These are phyloP conservation scores for Crotalus helleri DNA, from an alignment of 2,113 vertebrate species.

Conservation along the genomic window DNA sequence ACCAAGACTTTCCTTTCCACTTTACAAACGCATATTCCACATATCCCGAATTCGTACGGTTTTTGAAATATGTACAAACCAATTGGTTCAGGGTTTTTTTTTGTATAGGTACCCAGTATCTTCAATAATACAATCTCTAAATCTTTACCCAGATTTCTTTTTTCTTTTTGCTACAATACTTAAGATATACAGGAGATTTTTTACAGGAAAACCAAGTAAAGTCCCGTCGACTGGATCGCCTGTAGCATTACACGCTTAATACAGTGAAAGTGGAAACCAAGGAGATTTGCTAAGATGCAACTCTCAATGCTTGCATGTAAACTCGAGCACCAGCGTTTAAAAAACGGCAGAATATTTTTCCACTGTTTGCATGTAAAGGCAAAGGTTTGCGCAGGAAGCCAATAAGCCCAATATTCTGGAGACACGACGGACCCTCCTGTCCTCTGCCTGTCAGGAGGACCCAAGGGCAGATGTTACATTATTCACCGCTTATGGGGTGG, in stretches of 20 bases:
- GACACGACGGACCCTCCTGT: conserved; percentile 45
- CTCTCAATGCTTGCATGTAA: neutral
- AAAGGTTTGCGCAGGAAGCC: neutral
- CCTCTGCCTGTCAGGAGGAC: conserved; percentile 44
- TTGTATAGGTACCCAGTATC: neutral
- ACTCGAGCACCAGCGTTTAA: fast-evolving
- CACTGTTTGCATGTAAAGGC: neutral
- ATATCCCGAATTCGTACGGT: conserved; percentile 22
- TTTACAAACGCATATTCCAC: neutral
- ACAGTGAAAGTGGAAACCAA: neutral
- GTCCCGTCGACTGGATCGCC: neutral
- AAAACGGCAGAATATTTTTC: neutral
- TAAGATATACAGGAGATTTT: neutral
- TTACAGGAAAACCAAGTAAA: fast-evolving
- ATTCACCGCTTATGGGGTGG: conserved; percentile 35
- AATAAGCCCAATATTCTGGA: conserved; percentile 31
- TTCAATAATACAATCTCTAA: fast-evolving
- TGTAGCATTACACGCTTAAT: fast-evolving
- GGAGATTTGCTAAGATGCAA: neutral
- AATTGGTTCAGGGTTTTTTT: neutral
- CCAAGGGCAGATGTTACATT: conserved; percentile 51
- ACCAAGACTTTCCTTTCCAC: neutral
- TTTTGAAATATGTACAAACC: conserved; percentile 31
- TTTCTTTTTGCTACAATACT: neutral
- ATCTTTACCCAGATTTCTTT: neutral